phyloP scores from a whole-genome alignment of 2,888 invertebrate species.

The Leptinotarsa tumamoca region DNA sequence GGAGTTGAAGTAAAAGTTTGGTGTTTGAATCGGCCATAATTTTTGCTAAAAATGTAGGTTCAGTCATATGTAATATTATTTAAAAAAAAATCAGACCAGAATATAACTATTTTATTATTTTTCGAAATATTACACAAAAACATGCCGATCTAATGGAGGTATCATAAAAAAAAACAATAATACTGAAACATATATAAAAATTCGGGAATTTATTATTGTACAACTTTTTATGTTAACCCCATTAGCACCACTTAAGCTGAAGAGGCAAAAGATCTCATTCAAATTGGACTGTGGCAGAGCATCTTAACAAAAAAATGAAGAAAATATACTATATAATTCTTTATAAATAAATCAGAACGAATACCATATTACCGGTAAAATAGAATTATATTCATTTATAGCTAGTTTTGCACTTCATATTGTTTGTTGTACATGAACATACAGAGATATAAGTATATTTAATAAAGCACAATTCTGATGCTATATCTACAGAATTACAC shows the following conservation, averaged over 20 bases:
- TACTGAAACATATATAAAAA: background rate
- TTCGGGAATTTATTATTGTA: conserved; percentile 5
- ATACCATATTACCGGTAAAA: conserved; percentile 1
- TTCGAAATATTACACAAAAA: conserved; percentile 33
- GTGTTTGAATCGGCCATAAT: no score
- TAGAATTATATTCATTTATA: conserved; percentile 6
- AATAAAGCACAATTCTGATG: conserved; percentile 10
- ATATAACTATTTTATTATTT: conserved; percentile 24
- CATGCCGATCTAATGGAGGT: conserved; percentile 6
- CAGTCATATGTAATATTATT: background rate
- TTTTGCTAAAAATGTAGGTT: no score
- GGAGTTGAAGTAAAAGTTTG: no score
- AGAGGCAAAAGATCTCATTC: background rate
- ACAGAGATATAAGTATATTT: conserved; percentile 16
- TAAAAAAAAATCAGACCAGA: background rate
- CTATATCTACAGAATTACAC: background rate
- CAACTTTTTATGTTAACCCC: conserved; percentile 1
- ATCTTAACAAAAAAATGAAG: background rate
- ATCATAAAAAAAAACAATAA: background rate
- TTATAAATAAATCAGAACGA: conserved; percentile 13
- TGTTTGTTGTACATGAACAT: conserved; percentile 9
- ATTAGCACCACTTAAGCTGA: conserved; percentile 7
- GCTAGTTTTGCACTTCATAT: conserved; percentile 12
- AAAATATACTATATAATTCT: conserved; percentile 3
- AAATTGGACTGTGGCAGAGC: background rate